These are phyloP conservation scores for Taeniopygia guttata DNA, from an alignment of 2,797 vertebrate genomes.

Conservation along the genomic window DNA sequence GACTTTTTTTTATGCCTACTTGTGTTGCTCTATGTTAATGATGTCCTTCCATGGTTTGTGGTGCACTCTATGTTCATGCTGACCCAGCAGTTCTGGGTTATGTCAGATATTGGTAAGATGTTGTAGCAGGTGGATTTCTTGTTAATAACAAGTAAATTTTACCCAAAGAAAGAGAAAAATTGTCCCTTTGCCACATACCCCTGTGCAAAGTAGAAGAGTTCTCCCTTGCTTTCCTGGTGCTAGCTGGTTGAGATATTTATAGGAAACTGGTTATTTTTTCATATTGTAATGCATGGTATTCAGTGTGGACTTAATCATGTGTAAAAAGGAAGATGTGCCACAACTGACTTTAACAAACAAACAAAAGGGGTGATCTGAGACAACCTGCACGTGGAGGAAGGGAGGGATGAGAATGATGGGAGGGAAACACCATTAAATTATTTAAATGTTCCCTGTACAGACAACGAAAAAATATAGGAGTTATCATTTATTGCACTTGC, in stretches of 20 bases:
- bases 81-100: not conserved
- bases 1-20: not conserved
- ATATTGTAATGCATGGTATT: not conserved
- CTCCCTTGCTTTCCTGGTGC: not conserved
- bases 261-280: not conserved
- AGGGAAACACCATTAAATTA: not conserved
- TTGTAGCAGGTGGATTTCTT: not conserved
- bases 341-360: not conserved
- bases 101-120: not conserved
- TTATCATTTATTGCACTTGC: not conserved
- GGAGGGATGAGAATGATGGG: not conserved
- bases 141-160: not conserved
- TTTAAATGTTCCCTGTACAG: not conserved
- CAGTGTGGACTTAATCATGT: not conserved
- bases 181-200: not conserved
- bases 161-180: not conserved
- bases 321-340: not conserved
- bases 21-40: not conserved
- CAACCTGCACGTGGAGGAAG: not conserved
- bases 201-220: not conserved
- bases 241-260: not conserved
- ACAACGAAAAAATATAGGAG: not conserved
- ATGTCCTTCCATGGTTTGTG: not conserved
- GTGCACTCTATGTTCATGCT: not conserved
- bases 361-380: not conserved